Percentiles rank a stretch among this genome's conserved stretches.
Evolutionary conservation across 1,140 invertebrate species (phyloP).

Genomic region (Chironomus tepperi): DNA sequence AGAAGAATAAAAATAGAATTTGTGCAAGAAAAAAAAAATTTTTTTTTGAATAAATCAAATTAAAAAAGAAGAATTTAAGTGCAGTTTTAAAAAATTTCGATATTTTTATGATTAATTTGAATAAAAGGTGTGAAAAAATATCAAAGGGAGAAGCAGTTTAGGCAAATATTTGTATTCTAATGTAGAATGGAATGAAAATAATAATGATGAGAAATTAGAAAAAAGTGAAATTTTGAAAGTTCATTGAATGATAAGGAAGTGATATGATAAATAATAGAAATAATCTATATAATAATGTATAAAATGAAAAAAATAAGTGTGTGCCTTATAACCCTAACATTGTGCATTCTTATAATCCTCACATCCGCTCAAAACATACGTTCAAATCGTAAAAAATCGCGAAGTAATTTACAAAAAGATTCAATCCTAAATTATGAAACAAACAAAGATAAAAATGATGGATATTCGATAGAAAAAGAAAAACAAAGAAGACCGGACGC

Average conservation of each 20-base stretch:
- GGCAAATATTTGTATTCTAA: background rate
- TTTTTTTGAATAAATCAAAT: background rate
- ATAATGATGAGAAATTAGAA: background rate
- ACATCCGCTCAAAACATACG: background rate
- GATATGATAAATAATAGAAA: background rate
- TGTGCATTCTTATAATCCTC: background rate
- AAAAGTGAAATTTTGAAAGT: background rate
- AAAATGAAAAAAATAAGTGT: constrained; percentile 3
- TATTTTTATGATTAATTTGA: too few species aligned
- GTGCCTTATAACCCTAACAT: background rate
- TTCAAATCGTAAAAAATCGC: background rate
- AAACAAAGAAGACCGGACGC: background rate
- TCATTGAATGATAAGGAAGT: constrained; percentile 8
- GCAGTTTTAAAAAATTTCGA: background rate
- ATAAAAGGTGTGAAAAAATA: too few species aligned
- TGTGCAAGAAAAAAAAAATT: background rate
- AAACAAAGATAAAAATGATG: background rate
- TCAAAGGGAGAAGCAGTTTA: too few species aligned
- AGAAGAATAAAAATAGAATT: constrained; percentile 15
- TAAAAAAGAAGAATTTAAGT: background rate
- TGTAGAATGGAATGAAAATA: background rate
- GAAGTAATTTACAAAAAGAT: background rate
- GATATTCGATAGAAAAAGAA: background rate
- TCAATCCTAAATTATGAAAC: background rate
- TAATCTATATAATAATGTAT: too few species aligned